Evolutionary conservation across 1,140 invertebrate genomes (phyloP).

Genomic region (Thaumatotibia leucotreta): DNA sequence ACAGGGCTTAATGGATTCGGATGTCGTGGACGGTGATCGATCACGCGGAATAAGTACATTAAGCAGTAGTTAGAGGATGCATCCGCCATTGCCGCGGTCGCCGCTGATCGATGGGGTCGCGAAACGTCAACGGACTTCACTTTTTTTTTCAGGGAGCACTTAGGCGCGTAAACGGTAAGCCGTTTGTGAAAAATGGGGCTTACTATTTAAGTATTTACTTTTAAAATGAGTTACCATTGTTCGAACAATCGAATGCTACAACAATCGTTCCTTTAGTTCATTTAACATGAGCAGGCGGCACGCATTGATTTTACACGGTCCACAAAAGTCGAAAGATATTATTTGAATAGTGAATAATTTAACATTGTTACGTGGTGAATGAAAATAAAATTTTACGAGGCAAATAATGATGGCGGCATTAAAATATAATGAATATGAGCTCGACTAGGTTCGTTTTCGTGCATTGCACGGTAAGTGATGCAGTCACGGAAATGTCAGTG

Average conservation of each 20-base stretch:
- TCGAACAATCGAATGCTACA: not conserved
- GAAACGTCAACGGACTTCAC: slow-evolving; percentile 8
- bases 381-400: slow-evolving; percentile 46
- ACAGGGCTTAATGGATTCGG: slow-evolving; percentile 66
- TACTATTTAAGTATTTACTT: not conserved
- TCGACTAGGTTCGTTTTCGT: slow-evolving; percentile 27
- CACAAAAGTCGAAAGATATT: slow-evolving; percentile 49
- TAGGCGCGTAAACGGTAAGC: not conserved
- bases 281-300: slow-evolving; percentile 1
- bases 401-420: slow-evolving; percentile 36
- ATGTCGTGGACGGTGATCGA: slow-evolving; percentile 57
- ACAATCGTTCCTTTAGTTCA: not conserved
- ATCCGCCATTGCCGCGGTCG: slow-evolving; percentile 17
- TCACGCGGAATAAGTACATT: slow-evolving; percentile 56
- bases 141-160: not conserved
- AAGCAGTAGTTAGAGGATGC: slow-evolving; percentile 46
- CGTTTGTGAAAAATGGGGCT: not conserved
- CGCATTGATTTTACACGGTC: slow-evolving; percentile 39
- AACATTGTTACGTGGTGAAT: slow-evolving; percentile 28
- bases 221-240: not conserved
- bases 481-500: slow-evolving; percentile 58
- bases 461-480: slow-evolving; percentile 39
- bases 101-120: slow-evolving; percentile 49
- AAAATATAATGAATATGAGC: slow-evolving; percentile 51
- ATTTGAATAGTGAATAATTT: slow-evolving; percentile 26